Base-by-base conservation (phyloP, 1,140 invertebrate genomes). In the Drosophila chauvacae region DNA sequence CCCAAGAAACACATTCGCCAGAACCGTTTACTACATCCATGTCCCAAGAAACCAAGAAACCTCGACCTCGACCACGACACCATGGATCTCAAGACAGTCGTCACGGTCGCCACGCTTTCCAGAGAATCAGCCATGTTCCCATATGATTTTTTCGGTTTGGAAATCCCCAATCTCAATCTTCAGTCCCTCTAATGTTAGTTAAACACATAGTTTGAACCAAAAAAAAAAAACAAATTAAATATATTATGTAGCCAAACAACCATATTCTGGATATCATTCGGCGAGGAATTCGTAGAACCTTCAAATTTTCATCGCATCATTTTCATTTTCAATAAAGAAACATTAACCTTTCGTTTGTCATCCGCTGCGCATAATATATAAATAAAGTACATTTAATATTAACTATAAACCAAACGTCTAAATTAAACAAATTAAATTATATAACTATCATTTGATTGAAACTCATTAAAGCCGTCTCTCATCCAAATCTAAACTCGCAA, bases 331-430 rank as follows among this genome's bases (percentile, higher is more conserved):
- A 33, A 20, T 35, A 45, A 20, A 45, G 2, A 45, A 14, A 5
- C 55, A 64, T 55, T 37, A 6, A 16, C 26, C n/a, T 42, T 30
- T 60, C 11, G 57, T 64, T 58, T 7, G 23, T 72, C 30, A 62
- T 78, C 55, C 80, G 77, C 68, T 82, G 80, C 70, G 80, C 80
- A 81, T 82, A 42, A 62, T 44, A 62, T 23, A 50, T 62, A 82
- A 81, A 73, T 53, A 66, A 73, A 82, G 48, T 35, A 63, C 56
- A 63, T 78, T 50, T 56, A 82, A 81, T 77, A 77, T 70, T 47
- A 37, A 75, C 58, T 44, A 57, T 80, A 80, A 80, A 73, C 71
- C 23, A 50, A 60, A 45, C 71, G 71, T 45, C 45, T 47, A 59
- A 81, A 77, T 42, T 45, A 53, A 51, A 51, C 37, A 26, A 56